Evolutionary conservation across 2,797 vertebrate species (phyloP).

Genomic region (Strix occidentalis): DNA sequence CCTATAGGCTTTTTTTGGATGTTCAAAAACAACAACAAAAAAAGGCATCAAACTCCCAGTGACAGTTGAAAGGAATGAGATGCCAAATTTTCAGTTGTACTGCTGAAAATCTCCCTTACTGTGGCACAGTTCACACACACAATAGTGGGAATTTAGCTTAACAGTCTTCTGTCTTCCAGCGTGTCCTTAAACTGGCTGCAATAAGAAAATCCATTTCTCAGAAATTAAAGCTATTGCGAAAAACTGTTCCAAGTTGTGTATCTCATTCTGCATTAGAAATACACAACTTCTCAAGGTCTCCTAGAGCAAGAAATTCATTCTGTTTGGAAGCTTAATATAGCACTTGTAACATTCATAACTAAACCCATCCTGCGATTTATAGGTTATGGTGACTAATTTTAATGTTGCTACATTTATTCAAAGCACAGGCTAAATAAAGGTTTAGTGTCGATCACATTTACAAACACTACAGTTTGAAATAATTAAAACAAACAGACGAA

Average conservation of each 20-base stretch:
- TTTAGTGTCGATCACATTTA: constrained; percentile 72
- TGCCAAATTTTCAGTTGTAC: neutral
- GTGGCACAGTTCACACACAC: neutral
- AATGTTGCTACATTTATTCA: constrained; percentile 60
- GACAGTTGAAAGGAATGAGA: neutral
- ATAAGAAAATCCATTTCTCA: neutral
- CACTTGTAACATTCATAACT: constrained; percentile 7
- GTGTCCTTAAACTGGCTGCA: neutral
- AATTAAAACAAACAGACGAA: constrained; percentile 69
- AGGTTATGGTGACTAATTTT: constrained; percentile 55
- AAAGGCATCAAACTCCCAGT: neutral
- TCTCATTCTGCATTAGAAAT: neutral
- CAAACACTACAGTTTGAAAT: constrained; percentile 61
- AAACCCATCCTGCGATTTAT: constrained; percentile 27
- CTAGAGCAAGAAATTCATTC: neutral
- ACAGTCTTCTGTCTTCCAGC: neutral
- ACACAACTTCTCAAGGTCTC: constrained; percentile 35
- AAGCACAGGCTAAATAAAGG: constrained; percentile 62
- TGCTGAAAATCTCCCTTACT: neutral
- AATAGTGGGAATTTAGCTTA: neutral
- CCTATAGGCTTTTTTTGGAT: neutral
- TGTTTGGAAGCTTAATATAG: constrained; percentile 11
- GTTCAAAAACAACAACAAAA: neutral
- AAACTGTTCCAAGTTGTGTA: neutral
- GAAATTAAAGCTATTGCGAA: neutral